A percentile compares a stretch with the other conserved stretches of the same genome.
Evolutionary conservation across 2,888 invertebrate genomes (phyloP).

Genomic region (Lithophane ornitopus): DNA sequence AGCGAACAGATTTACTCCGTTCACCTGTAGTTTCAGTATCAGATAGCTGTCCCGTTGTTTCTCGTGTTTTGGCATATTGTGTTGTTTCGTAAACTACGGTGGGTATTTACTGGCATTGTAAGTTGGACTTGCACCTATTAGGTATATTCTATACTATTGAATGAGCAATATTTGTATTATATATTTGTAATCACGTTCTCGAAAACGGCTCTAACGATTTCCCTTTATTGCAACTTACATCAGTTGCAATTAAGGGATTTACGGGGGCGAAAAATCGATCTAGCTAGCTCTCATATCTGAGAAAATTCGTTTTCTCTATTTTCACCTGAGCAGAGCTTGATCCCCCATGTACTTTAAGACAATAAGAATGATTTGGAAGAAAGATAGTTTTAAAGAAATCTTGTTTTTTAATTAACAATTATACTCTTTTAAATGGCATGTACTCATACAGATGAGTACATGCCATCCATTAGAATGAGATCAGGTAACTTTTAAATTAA

Average conservation of each 20-base stretch:
- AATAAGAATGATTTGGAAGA: not conserved
- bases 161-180: too few relatives aligned
- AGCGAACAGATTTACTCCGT: slow-evolving; percentile 58
- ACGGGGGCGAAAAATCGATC: too few relatives aligned
- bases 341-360: not conserved
- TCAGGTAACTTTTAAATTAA: not conserved
- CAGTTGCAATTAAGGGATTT: too few relatives aligned
- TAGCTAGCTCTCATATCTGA: too few relatives aligned
- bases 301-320: too few relatives aligned
- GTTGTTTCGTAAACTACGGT: slow-evolving; percentile 34
- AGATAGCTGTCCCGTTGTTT: slow-evolving; percentile 54
- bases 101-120: slow-evolving; percentile 20
- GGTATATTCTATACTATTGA: too few relatives aligned
- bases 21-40: slow-evolving; percentile 65
- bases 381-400: not conserved
- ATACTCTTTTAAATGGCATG: not conserved
- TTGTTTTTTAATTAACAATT: not conserved
- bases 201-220: too few relatives aligned
- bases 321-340: too few relatives aligned
- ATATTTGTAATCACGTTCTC: too few relatives aligned
- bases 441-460: too few relatives aligned
- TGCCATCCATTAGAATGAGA: not conserved
- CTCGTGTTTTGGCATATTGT: slow-evolving; percentile 58
- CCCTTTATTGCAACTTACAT: too few relatives aligned
- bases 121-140: not conserved